Base-by-base conservation (phyloP, 2,888 invertebrate species). In the Drosophila basisetae region DNA sequence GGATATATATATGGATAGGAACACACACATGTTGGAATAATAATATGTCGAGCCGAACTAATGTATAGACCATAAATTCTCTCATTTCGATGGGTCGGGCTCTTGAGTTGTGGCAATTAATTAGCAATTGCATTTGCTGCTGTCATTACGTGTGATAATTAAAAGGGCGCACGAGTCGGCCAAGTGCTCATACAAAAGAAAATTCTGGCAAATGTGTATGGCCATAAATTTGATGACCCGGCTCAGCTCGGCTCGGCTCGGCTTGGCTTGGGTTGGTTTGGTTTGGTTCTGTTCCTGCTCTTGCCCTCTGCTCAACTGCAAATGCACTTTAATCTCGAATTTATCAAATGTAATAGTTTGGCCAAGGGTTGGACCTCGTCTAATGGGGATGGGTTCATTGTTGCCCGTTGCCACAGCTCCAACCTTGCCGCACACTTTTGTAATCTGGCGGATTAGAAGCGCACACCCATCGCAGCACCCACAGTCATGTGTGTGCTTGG, bases 181-280 rank as follows among this genome's bases (percentile, higher is more conserved):
- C 68, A 63, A 78, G 68, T 54, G 39, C 53, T 65, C 63, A 61
- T 47, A 68, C 55, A 68, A 74, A 78, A 82, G 77, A 83, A 83
- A 84, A 79, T 78, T 68, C 77, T 75, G 81, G 79, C 78, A 91
- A 92, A 91, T 92, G 53, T n/a, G 92, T 78, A 84, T 72, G 80
- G 84, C 91, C 92, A 92, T 92, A 92, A 92, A 92, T 92, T 91
- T 91, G 85, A 75, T 82, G 84, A 63, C 80, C 77, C 56, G 55
- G 43, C 69, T 68, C 30, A 31, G 61, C 60, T 65, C 59, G 52
- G 76, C 31, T 31, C 60, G 55, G 43, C 69, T 68, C 30, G 28
- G 61, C 61, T 65, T 53, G 54, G 76, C 35, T 31, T 25, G 49
- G 56, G 54, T 56, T 53, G 39, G 35, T 4, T 33, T 11, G 10